Percentiles rank a stretch among this genome's conserved stretches.
phyloP scores from a whole-genome alignment of 2,888 invertebrate genomes.

The Diarsia rubi region DNA sequence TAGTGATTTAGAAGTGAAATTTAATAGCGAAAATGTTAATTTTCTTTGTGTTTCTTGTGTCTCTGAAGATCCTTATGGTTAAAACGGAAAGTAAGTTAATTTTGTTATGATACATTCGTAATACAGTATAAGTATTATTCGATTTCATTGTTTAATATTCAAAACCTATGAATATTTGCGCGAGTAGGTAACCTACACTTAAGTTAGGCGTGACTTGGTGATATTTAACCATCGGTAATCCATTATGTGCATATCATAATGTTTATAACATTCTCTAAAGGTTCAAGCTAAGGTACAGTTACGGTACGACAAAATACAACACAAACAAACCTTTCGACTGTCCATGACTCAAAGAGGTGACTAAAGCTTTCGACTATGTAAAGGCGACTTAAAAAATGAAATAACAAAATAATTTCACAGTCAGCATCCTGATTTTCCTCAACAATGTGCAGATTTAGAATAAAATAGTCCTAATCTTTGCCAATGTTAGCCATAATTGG shows the following conservation, averaged over 20 bases:
- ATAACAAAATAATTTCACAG: background rate
- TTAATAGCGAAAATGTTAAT: constrained; percentile 15
- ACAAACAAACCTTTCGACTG: background rate
- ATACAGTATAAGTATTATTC: background rate
- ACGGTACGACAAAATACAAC: background rate
- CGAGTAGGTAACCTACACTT: background rate
- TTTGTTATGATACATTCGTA: background rate
- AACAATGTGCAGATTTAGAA: background rate
- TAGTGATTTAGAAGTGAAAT: background rate
- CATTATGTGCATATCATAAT: background rate
- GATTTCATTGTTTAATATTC: background rate
- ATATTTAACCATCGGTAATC: background rate
- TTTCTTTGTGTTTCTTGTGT: constrained; percentile 1
- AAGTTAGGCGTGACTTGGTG: background rate
- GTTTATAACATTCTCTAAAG: background rate
- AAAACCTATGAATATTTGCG: background rate
- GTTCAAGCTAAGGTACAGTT: background rate
- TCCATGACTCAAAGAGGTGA: background rate
- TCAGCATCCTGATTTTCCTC: background rate
- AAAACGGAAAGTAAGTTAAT: constrained; percentile 6
- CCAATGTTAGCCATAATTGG: background rate
- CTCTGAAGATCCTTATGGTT: background rate
- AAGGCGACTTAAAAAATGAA: background rate
- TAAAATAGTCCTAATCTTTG: background rate
- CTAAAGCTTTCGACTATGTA: background rate